These are phyloP conservation scores for Anagyrus pseudococci DNA, from an alignment of 2,888 invertebrate genomes.

Conservation along the genomic window DNA sequence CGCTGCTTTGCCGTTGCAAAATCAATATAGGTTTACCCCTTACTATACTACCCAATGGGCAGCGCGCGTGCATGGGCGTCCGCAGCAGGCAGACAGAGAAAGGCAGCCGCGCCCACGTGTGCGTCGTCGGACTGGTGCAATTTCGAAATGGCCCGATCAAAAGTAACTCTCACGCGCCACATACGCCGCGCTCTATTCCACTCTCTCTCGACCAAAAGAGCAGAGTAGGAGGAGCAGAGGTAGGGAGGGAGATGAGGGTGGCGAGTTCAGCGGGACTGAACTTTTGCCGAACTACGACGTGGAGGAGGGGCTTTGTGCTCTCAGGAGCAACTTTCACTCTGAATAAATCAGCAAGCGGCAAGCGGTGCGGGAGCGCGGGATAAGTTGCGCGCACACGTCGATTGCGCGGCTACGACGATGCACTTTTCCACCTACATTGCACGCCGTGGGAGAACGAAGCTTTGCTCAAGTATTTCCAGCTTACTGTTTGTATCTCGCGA, in stretches of 20 bases:
- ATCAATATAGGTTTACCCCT: constrained; percentile 23
- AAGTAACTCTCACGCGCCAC: constrained; percentile 17
- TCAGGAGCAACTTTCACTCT: constrained; percentile 31
- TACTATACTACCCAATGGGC: constrained; percentile 26
- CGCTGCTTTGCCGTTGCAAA: neutral
- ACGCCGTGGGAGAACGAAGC: neutral
- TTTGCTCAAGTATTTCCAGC: neutral
- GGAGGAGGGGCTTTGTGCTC: too few species aligned
- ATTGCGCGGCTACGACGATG: neutral
- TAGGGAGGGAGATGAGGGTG: neutral
- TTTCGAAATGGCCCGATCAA: constrained; percentile 39
- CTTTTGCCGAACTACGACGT: neutral
- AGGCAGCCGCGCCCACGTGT: too few species aligned
- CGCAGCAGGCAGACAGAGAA: too few species aligned
- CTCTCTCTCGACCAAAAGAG: neutral
- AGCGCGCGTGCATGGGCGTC: neutral
- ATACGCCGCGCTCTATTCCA: neutral
- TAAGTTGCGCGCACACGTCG: neutral
- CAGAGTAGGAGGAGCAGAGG: neutral
- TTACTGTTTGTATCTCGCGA: neutral
- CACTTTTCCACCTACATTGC: constrained; percentile 14
- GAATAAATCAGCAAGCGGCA: constrained; percentile 25
- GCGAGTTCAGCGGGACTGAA: neutral
- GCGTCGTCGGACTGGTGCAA: constrained; percentile 21
- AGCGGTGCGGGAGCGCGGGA: neutral